A percentile compares a stretch with the other conserved stretches of the same genome.
Conservation (phyloP, 1,140 invertebrate species). For the Drosophila arizonae region DNA sequence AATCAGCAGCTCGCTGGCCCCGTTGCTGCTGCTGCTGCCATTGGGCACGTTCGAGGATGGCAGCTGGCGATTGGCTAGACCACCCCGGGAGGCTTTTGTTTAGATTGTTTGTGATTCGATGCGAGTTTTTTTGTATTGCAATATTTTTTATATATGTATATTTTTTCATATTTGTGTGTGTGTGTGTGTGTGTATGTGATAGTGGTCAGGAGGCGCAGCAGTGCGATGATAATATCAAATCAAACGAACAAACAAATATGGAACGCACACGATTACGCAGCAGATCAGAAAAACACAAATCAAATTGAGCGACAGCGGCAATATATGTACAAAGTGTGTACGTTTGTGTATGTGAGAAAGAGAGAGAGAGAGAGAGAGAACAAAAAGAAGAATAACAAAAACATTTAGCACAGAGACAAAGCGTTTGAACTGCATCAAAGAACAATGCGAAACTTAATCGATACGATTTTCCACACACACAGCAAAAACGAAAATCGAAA, state of each 20-base stretch:
- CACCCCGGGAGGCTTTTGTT: constrained; percentile 85
- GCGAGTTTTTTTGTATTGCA: constrained; percentile 29
- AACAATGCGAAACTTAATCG: constrained; percentile 11
- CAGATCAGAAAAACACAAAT: constrained; percentile 56
- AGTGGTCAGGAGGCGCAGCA: constrained; percentile 51
- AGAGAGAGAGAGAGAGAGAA: constrained; percentile 56
- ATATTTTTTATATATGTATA: constrained; percentile 37
- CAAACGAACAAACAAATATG: constrained; percentile 60
- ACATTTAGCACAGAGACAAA: constrained; percentile 65
- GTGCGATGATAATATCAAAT: constrained; percentile 63
- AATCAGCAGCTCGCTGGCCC: constrained; percentile 36
- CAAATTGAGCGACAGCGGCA: constrained; percentile 35
- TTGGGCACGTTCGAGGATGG: constrained; percentile 79
- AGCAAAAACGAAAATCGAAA: constrained; percentile 15
- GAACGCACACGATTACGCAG: constrained; percentile 54
- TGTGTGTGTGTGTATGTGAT: background rate
- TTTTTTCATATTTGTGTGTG: background rate
- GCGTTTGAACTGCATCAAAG: constrained; percentile 21
- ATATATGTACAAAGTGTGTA: background rate
- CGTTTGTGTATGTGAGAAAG: constrained; percentile 35
- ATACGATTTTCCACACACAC: constrained; percentile 7
- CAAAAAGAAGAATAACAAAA: constrained; percentile 52
- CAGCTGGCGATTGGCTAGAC: constrained; percentile 85
- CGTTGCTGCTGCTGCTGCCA: constrained; percentile 30
- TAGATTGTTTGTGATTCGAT: constrained; percentile 54